These are phyloP conservation scores for Thereva unica DNA, from an alignment of 2,888 invertebrate genomes.

Conservation along the genomic window DNA sequence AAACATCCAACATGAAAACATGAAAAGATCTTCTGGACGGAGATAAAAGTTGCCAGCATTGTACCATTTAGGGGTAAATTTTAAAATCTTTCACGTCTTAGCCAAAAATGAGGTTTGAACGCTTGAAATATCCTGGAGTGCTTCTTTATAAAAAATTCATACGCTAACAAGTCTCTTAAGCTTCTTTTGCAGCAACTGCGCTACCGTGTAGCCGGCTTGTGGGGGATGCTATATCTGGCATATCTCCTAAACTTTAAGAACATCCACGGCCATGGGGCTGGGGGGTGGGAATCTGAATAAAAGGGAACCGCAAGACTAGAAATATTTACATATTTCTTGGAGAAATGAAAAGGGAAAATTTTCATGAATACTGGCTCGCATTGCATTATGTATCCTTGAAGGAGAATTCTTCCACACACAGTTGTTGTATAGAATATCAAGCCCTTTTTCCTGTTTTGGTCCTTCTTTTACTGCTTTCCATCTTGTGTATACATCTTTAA, in stretches of 20 bases:
- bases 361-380: slow-evolving; percentile 31
- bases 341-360: slow-evolving; percentile 35
- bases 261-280: slow-evolving; percentile 9
- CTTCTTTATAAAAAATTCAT: slow-evolving; percentile 35
- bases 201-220: slow-evolving; percentile 22
- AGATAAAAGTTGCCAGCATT: slow-evolving; percentile 25
- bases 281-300: slow-evolving; percentile 20
- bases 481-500: slow-evolving; percentile 27
- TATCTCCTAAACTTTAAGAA: slow-evolving; percentile 23
- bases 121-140: slow-evolving; percentile 33
- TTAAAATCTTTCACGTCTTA: slow-evolving; percentile 31
- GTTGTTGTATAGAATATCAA: background rate
- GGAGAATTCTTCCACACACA: slow-evolving; percentile 8
- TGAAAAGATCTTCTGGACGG: slow-evolving; percentile 7
- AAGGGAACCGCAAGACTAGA: slow-evolving; percentile 30
- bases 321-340: slow-evolving; percentile 34
- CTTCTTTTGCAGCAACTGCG: slow-evolving; percentile 31
- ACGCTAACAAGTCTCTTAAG: slow-evolving; percentile 35
- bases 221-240: slow-evolving; percentile 28
- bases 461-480: slow-evolving; percentile 10
- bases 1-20: slow-evolving; percentile 31
- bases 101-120: slow-evolving; percentile 35
- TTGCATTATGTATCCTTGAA: slow-evolving; percentile 29
- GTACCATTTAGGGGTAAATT: slow-evolving; percentile 33
- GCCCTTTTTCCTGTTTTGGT: background rate